Evolutionary conservation across 1,140 invertebrate genomes (phyloP).

Genomic region (Yoshiicerus persimilis): DNA sequence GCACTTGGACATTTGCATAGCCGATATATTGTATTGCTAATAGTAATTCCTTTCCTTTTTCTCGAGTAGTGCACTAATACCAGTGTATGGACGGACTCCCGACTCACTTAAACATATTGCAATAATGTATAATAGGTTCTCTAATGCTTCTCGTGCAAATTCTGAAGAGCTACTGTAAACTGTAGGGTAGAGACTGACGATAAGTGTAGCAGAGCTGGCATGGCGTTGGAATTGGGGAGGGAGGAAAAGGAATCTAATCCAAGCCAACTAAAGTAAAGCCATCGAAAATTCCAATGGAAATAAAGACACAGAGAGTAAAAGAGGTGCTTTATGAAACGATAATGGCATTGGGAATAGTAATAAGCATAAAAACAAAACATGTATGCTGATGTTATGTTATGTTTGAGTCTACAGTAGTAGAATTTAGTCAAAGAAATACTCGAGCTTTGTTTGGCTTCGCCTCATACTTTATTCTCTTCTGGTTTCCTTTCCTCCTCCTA

Average conservation of each 20-base stretch:
- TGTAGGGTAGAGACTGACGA: background rate
- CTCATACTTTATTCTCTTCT: too few relatives aligned
- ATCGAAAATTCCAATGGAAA: slow-evolving; percentile 4
- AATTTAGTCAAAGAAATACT: background rate
- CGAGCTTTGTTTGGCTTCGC: background rate
- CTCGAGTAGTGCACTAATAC: too few relatives aligned
- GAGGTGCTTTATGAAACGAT: slow-evolving; percentile 16
- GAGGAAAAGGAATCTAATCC: background rate
- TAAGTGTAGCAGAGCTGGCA: background rate
- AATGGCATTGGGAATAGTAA: slow-evolving; percentile 16
- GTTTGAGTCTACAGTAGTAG: background rate
- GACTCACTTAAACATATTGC: slow-evolving; percentile 15
- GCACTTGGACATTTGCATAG: slow-evolving; percentile 18
- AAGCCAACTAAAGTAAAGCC: background rate
- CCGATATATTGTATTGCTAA: slow-evolving; percentile 14
- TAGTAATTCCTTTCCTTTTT: background rate
- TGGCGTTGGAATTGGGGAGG: background rate
- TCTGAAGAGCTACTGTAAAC: background rate
- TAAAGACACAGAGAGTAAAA: slow-evolving; percentile 1
- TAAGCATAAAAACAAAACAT: slow-evolving; percentile 23
- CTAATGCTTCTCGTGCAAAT: background rate
- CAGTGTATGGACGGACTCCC: background rate
- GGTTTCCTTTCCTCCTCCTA: background rate
- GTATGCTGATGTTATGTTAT: slow-evolving; percentile 3
- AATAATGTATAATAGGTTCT: background rate